Base-by-base conservation (phyloP, 2,797 vertebrate species). In the Bufotes viridis region DNA sequence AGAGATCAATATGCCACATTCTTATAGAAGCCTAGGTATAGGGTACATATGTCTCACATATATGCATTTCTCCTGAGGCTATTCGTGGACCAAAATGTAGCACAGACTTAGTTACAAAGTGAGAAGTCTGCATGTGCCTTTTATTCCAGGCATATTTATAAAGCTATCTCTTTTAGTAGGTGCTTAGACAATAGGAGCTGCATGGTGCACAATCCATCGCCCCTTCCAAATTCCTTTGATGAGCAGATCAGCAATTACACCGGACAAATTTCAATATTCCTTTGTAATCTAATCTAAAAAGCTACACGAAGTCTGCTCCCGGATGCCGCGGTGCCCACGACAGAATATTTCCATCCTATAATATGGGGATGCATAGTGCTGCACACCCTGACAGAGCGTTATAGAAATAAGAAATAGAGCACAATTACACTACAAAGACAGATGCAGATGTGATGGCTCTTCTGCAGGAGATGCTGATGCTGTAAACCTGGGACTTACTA, bases 371-470 rank as follows among this genome's bases (percentile, higher is more conserved):
- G 69, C 60, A 51, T 15, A 51, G 83, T 24, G 78, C 57, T 78
- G 60, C 60, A 15, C 51, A 49, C 24, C 53, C 82, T 86, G 76
- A 82, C 83, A 81, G 26, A 75, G 78, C 79, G 67, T 69, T 86
- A 86, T 78, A 86, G 84, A 78, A 86, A 86, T 78, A 87, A 78
- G 80, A 87, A 87, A 82, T 82, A 87, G 86, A 76, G 57, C 87
- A 67, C 87, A 87, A 83, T 89, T 81, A 86, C 79, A 69, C 14
- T 58, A 76, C 83, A 76, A 89, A 89, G 88, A 82, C 78, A 81
- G 79, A 89, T 89, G 88, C 84, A 86, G 88, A 86, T 86, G 88
- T 78, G 84, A 86, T 82, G 79, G 60, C n/a, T 85, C 72, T 81
- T 81, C 78, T 49, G 78, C 75, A 70, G 79, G 81, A 86, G 80